Evolutionary conservation across 2,797 vertebrate genomes (phyloP), one percentile per base, ranked within the genome.

Genomic region (Bradypodion pumilum): DNA sequence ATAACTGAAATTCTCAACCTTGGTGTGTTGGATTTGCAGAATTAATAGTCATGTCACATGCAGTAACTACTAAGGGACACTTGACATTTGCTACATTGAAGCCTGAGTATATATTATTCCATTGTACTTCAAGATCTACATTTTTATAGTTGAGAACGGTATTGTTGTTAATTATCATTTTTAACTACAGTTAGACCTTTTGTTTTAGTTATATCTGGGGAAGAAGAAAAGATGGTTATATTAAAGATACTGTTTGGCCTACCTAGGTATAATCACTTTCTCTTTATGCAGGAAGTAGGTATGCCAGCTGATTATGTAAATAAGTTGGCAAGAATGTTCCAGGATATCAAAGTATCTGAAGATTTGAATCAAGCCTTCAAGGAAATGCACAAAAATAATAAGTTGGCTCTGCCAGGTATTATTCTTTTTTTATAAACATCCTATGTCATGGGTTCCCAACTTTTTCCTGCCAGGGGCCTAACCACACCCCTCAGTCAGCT

Each of bases 321-420:
- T 95, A 99, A 99, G 90, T 96, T 99, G 89, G 98, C 98, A 80
- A 96, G 98, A 92, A 99, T 99, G 98, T 99, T 99, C 94, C 98
- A 99, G 85, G 98, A 99, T 95, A 99, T 99, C 94, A 99, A 99
- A 95, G 98, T 99, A 83, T 99, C 98, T 23, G 98, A 99, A 96
- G 98, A 99, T 94, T 96, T 99, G 93, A 99, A 99, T 93, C 98
- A 99, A 86, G 97, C 97, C 73, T 99, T 99, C 94, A 99, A 99
- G 94, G 98, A 99, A 96, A 98, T 98, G 98, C 98, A 99, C 93
- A 99, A 99, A 97, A 98, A 99, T 83, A 99, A 99, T 96, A 99
- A 98, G 87, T 96, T 99, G 69, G 98, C 98, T 80, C 95, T 99
- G 91, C 97, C 98, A 97, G 98, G 98, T 99, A 95, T 93, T 88